Evolutionary conservation across 1,140 invertebrate species (phyloP).

Genomic region (Tachypleus tridentatus): DNA sequence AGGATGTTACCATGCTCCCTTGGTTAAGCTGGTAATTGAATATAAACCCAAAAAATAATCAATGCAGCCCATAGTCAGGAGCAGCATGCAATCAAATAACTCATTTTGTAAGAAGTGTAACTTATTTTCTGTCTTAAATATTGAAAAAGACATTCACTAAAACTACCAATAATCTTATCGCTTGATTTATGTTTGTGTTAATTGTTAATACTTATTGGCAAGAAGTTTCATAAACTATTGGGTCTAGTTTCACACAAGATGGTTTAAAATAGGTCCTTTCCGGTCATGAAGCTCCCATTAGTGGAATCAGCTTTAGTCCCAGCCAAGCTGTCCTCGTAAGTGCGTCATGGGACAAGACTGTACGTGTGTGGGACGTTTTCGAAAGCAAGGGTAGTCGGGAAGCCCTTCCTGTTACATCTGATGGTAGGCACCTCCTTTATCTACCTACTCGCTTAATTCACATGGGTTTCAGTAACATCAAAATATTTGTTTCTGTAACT

Average conservation of each 20-base stretch:
- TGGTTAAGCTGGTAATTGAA: too few relatives aligned
- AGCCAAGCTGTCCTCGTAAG: constrained; percentile 58
- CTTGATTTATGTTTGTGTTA: too few relatives aligned
- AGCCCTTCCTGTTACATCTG: constrained; percentile 59
- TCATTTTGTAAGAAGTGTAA: constrained; percentile 8
- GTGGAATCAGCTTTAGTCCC: constrained; percentile 66
- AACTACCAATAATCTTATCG: too few relatives aligned
- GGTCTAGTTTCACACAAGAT: too few relatives aligned
- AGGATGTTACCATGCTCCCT: too few relatives aligned
- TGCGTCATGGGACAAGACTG: constrained; percentile 86
- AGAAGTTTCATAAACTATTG: too few relatives aligned
- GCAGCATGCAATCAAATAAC: background rate
- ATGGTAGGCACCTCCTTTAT: constrained; percentile 44
- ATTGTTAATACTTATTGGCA: too few relatives aligned
- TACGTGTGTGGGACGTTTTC: constrained; percentile 81
- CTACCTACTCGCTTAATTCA: background rate
- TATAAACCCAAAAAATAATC: too few relatives aligned
- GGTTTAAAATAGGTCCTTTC: constrained; percentile 49
- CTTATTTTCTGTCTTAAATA: constrained; percentile 22
- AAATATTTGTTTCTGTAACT: constrained; percentile 6
- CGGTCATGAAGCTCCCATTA: constrained; percentile 86
- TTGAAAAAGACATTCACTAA: too few relatives aligned
- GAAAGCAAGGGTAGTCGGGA: constrained; percentile 71
- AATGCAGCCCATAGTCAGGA: too few relatives aligned
- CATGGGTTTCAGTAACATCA: constrained; percentile 4